Conservation (phyloP, 2,797 vertebrate genomes). For the Crocidura indochinensis region DNA sequence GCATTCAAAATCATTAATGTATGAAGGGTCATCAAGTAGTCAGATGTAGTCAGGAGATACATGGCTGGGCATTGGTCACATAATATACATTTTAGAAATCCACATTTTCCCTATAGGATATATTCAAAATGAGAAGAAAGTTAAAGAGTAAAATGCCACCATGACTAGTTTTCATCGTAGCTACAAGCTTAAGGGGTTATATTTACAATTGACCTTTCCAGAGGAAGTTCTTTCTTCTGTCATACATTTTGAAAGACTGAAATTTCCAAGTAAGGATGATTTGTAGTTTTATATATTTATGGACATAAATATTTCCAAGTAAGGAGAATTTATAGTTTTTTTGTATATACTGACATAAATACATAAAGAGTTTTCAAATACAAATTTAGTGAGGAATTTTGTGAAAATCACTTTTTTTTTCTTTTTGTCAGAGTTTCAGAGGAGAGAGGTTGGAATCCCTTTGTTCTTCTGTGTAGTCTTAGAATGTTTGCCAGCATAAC, state of each 20-base stretch:
- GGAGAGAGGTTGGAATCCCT: not conserved
- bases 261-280: slow-evolving; percentile 66
- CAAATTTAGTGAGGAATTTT: slow-evolving; percentile 45
- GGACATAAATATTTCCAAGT: slow-evolving; percentile 44
- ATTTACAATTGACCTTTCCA: slow-evolving; percentile 67
- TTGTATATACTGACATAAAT: slow-evolving; percentile 41
- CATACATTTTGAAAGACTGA: slow-evolving; percentile 65
- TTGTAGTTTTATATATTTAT: slow-evolving; percentile 21
- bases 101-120: not conserved
- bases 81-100: not conserved
- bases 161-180: not conserved
- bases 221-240: slow-evolving; percentile 64
- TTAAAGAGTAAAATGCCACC: not conserved
- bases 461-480: not conserved
- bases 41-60: not conserved
- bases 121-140: slow-evolving; percentile 7
- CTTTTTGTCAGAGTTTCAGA: not conserved
- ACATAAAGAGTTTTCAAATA: slow-evolving; percentile 79
- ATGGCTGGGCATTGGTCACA: not conserved
- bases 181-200: not conserved
- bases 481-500: too few relatives aligned
- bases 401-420: slow-evolving; percentile 44
- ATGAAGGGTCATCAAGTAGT: not conserved
- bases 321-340: slow-evolving; percentile 60
- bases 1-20: slow-evolving; percentile 25